Conservation (phyloP, 2,113 vertebrate genomes). For the Panurus biarmicus region DNA sequence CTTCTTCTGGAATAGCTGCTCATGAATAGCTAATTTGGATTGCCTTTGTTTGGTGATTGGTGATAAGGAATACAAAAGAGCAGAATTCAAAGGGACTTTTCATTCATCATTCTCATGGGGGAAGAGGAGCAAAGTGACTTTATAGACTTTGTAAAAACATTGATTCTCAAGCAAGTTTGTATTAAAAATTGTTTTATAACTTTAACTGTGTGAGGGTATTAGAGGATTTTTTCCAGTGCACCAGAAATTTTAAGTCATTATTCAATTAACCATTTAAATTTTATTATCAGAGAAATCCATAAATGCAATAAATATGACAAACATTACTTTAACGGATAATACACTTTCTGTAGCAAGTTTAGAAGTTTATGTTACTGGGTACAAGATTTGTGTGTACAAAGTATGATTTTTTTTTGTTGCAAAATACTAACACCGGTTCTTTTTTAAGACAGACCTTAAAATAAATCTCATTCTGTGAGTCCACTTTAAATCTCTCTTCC, state of each 20-base stretch:
- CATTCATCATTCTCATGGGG: not conserved
- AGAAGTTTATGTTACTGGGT: not conserved
- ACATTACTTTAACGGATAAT: not conserved
- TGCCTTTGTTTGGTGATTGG: not conserved
- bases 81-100: constrained; percentile 15
- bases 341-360: not conserved
- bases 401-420: not conserved
- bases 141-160: not conserved
- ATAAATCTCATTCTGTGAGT: not conserved
- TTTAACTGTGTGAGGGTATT: not conserved
- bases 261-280: not conserved
- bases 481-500: not conserved
- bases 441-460: not conserved
- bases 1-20: not conserved
- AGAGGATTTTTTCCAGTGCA: not conserved
- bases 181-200: not conserved
- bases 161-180: not conserved
- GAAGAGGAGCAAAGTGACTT: constrained; percentile 16
- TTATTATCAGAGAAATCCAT: not conserved
- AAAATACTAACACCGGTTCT: not conserved
- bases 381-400: not conserved
- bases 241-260: not conserved
- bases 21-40: constrained; percentile 35
- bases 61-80: constrained; percentile 32
- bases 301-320: not conserved